Evolutionary conservation across 2,888 invertebrate species (phyloP).

Genomic region (Pseudanteris insignis): DNA sequence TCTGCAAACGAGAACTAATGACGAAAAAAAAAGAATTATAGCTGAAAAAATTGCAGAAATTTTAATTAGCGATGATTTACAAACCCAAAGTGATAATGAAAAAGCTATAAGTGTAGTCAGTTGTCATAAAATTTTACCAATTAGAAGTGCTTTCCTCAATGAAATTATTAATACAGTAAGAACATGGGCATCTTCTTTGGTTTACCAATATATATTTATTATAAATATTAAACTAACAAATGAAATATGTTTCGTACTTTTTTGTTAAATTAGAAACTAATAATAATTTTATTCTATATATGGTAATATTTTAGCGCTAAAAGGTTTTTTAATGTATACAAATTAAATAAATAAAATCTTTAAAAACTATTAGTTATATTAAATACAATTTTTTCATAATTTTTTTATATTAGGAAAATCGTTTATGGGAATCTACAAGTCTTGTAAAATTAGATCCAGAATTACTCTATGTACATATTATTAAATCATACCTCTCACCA

Average conservation of each 20-base stretch:
- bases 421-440: slow-evolving; percentile 58
- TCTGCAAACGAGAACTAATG: slow-evolving; percentile 61
- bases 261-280: no score
- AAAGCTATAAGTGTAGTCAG: not conserved
- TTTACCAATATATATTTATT: slow-evolving; percentile 6
- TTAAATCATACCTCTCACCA: not conserved
- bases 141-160: slow-evolving; percentile 52
- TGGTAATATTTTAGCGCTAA: no score
- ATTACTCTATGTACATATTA: slow-evolving; percentile 52
- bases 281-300: no score
- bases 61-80: slow-evolving; percentile 61
- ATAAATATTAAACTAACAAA: no score
- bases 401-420: slow-evolving; percentile 48
- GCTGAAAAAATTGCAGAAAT: slow-evolving; percentile 66
- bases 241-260: no score
- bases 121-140: slow-evolving; percentile 7
- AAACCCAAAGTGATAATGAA: slow-evolving; percentile 33
- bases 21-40: slow-evolving; percentile 63
- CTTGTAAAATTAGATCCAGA: slow-evolving; percentile 42
- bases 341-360: no score
- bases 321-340: no score
- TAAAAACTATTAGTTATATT: no score
- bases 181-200: no score
- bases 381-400: no score
- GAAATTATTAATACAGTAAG: slow-evolving; percentile 52